Percentiles rank a stretch among this genome's conserved stretches.
Evolutionary conservation across 2,888 invertebrate genomes (phyloP).

Genomic region (Caenorhabditis sulstoni): DNA sequence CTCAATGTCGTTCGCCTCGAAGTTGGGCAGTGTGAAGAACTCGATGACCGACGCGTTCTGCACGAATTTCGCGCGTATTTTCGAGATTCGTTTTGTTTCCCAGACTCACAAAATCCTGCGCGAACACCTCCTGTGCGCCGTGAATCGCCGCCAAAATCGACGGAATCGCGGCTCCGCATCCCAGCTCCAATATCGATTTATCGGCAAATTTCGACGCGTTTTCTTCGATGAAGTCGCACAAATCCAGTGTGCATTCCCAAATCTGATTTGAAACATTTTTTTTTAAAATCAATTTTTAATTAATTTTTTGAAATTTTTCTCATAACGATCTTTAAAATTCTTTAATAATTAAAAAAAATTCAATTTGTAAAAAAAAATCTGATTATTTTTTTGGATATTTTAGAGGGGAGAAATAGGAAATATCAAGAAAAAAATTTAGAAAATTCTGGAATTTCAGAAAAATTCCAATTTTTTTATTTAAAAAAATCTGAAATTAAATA

Average conservation of each 20-base stretch:
- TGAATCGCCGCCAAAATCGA: constrained; percentile 88
- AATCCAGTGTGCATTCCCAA: constrained; percentile 94
- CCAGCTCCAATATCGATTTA: constrained; percentile 88
- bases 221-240: constrained; percentile 85
- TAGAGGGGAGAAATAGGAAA: too few relatives aligned
- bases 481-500: too few relatives aligned
- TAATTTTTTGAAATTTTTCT: too few relatives aligned
- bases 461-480: too few relatives aligned
- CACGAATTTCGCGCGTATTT: constrained; percentile 39
- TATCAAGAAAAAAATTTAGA: too few relatives aligned
- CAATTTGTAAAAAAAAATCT: too few relatives aligned
- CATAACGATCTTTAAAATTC: too few relatives aligned
- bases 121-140: constrained; percentile 86
- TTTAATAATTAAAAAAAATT: too few relatives aligned
- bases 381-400: too few relatives aligned
- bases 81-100: neutral
- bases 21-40: constrained; percentile 72
- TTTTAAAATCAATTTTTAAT: too few relatives aligned
- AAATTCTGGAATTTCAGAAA: too few relatives aligned
- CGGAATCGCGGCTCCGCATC: constrained; percentile 92
- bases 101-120: constrained; percentile 93
- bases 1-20: constrained; percentile 60
- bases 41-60: constrained; percentile 74
- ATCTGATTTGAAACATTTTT: constrained; percentile 55
- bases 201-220: constrained; percentile 81